Conservation (phyloP, 2,113 vertebrate genomes). For the Hippotragus niger region DNA sequence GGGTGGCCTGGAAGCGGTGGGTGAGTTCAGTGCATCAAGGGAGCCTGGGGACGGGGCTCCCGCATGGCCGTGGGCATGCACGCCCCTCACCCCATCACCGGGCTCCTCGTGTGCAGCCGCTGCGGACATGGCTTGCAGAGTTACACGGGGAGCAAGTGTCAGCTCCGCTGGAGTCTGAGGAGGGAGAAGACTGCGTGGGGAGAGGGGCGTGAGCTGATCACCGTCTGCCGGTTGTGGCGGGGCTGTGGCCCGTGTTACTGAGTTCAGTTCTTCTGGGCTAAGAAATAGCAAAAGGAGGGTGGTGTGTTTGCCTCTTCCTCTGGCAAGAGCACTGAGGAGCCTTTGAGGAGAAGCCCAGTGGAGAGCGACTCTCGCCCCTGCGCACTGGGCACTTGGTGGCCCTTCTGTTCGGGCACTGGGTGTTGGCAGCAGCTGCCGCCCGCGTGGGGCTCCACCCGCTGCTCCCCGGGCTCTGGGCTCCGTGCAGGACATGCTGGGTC, state of each 20-base stretch:
- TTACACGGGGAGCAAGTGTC: not conserved
- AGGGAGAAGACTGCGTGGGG: not conserved
- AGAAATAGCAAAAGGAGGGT: not conserved
- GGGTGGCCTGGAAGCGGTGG: accelerated
- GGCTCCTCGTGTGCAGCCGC: accelerated
- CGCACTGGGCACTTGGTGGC: accelerated
- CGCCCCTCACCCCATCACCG: not conserved
- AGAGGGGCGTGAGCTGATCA: not conserved
- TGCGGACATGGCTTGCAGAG: accelerated
- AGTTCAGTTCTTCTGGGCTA: not conserved
- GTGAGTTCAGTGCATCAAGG: accelerated
- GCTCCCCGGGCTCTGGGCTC: not conserved
- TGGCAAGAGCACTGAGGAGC: not conserved
- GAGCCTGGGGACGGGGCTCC: not conserved
- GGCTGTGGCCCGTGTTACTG: not conserved
- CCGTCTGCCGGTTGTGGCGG: accelerated
- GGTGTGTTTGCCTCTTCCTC: not conserved
- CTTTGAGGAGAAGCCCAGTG: not conserved
- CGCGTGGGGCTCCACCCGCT: accelerated
- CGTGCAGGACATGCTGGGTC: not conserved
- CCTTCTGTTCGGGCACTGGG: accelerated
- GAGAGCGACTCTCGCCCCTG: not conserved
- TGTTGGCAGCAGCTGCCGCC: accelerated
- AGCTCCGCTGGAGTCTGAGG: not conserved
- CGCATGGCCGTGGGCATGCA: accelerated